Evolutionary conservation across 2,888 invertebrate genomes (phyloP).

Genomic region (Gari tellinella): DNA sequence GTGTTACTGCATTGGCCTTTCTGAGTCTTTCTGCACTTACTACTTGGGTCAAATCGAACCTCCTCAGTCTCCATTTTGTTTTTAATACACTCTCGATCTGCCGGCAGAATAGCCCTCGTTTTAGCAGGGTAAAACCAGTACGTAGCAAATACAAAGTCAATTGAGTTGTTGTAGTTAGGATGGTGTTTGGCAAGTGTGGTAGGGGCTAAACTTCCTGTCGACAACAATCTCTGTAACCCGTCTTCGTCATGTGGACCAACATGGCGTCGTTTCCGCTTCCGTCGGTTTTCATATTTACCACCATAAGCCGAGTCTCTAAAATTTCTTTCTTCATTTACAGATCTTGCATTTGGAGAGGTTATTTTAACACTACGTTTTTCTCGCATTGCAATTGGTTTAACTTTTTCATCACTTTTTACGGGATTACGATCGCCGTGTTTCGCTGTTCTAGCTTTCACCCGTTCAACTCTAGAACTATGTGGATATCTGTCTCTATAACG

Average conservation of each 20-base stretch:
- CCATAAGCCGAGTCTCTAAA: no score
- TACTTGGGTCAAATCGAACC: slow-evolving; percentile 81
- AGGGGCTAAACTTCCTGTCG: slow-evolving; percentile 85
- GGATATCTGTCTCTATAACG: slow-evolving; percentile 34
- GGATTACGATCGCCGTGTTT: not conserved
- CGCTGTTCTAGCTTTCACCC: slow-evolving; percentile 25
- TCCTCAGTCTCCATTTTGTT: slow-evolving; percentile 85
- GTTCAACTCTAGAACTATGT: slow-evolving; percentile 7
- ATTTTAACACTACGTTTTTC: slow-evolving; percentile 3
- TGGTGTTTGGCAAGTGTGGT: slow-evolving; percentile 83
- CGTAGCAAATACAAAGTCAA: slow-evolving; percentile 89
- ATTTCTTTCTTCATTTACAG: not conserved
- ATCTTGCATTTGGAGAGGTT: not conserved
- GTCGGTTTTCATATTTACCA: not conserved
- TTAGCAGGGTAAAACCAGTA: slow-evolving; percentile 90
- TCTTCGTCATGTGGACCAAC: slow-evolving; percentile 85
- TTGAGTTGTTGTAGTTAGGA: slow-evolving; percentile 84
- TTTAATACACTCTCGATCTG: slow-evolving; percentile 89
- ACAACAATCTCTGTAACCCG: slow-evolving; percentile 84
- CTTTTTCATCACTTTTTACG: slow-evolving; percentile 5
- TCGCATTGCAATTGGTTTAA: slow-evolving; percentile 46
- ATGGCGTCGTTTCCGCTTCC: slow-evolving; percentile 75
- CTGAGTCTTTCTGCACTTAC: slow-evolving; percentile 73
- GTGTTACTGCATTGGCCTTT: no score
- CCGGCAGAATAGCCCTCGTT: slow-evolving; percentile 85